Evolutionary conservation across 2,113 vertebrate species (phyloP).

Genomic region (Nothocercus nigrocapillus): DNA sequence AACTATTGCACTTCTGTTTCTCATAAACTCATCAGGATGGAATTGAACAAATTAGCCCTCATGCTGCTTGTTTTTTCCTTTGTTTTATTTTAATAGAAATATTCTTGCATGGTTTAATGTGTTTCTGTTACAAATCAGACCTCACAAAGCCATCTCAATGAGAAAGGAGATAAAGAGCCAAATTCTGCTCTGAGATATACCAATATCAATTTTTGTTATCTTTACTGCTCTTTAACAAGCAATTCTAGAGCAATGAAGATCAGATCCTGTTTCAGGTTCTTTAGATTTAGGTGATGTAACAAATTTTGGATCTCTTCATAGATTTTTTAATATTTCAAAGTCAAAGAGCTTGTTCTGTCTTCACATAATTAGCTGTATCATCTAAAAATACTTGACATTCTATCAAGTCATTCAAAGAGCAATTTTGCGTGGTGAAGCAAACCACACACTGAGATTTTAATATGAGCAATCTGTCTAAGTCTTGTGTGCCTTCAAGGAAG

Average conservation of each 20-base stretch:
- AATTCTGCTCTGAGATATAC: neutral
- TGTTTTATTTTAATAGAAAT: conserved; percentile 1
- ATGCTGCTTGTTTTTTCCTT: neutral
- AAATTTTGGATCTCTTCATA: neutral
- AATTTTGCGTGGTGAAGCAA: neutral
- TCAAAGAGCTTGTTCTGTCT: neutral
- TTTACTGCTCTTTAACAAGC: neutral
- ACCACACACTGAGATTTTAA: neutral
- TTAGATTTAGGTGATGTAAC: neutral
- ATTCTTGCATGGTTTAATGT: neutral
- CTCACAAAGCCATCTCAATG: neutral
- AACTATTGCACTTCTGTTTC: neutral
- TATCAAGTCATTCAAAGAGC: neutral
- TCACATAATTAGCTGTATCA: neutral
- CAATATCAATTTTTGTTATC: neutral
- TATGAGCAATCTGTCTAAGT: neutral
- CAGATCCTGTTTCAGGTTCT: neutral
- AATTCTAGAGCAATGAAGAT: neutral
- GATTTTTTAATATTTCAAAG: neutral
- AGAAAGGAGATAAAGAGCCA: neutral
- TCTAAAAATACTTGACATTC: conserved; percentile 23
- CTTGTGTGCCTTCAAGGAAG: neutral
- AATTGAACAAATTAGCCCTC: neutral
- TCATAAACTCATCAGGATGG: neutral
- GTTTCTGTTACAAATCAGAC: neutral